phyloP scores from a whole-genome alignment of 2,888 invertebrate species.

The Strigamia crassipes region DNA sequence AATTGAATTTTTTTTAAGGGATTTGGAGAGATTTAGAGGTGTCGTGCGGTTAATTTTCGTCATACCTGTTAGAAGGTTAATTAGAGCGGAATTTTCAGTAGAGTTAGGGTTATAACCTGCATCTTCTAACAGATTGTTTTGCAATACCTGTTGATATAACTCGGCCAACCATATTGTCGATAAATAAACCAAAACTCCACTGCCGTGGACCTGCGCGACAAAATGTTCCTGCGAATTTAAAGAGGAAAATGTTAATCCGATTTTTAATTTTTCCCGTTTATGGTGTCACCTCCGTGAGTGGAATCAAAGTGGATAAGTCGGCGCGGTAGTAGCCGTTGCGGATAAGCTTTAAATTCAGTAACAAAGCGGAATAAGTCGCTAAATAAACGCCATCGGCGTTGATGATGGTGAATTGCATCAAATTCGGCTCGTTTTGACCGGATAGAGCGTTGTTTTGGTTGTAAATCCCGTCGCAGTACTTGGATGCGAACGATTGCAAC shows the following conservation, averaged over 20 bases:
- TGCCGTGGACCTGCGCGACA: conserved; percentile 87
- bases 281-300: conserved; percentile 60
- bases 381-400: conserved; percentile 95
- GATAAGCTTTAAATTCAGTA: conserved; percentile 79
- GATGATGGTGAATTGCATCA: conserved; percentile 65
- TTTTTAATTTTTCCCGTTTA: neutral
- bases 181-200: conserved; percentile 88
- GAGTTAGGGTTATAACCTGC: conserved; percentile 68
- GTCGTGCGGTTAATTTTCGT: neutral
- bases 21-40: neutral
- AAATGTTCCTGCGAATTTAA: conserved; percentile 73
- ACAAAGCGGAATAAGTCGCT: conserved; percentile 82
- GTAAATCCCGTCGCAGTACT: conserved; percentile 73
- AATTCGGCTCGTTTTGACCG: conserved; percentile 44
- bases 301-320: conserved; percentile 51
- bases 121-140: conserved; percentile 71
- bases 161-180: conserved; percentile 93
- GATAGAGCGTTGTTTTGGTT: conserved; percentile 36
- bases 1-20: neutral
- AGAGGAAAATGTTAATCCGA: neutral
- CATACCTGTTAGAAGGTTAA: conserved; percentile 75
- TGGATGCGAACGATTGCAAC: conserved; percentile 87
- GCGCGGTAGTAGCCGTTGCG: conserved; percentile 67
- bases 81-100: conserved; percentile 68
- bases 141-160: conserved; percentile 83